A percentile compares a stretch with the other conserved stretches of the same genome.
phyloP scores from a whole-genome alignment of 2,113 vertebrate species.

The Caracal caracal region DNA sequence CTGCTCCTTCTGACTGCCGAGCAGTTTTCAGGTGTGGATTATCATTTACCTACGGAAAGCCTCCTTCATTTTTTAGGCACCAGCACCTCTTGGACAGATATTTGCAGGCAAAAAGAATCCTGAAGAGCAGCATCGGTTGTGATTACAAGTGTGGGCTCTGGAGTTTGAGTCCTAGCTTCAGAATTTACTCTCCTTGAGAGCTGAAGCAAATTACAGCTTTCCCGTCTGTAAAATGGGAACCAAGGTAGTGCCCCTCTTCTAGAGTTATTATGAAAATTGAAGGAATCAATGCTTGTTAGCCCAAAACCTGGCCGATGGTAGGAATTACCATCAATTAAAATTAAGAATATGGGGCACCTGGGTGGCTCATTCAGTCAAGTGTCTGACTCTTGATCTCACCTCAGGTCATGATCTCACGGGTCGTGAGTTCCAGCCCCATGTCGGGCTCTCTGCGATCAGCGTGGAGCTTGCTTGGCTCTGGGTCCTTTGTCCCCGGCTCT shows the following conservation, averaged over 20 bases:
- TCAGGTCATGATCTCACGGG: no score
- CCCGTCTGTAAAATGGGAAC: not conserved
- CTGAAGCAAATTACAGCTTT: not conserved
- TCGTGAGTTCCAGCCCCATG: no score
- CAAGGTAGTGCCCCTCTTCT: not conserved
- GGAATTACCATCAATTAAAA: not conserved
- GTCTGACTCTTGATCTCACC: no score
- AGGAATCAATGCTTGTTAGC: not conserved
- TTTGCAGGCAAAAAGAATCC: not conserved
- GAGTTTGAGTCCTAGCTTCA: not conserved
- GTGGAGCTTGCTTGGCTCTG: no score
- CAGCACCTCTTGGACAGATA: not conserved
- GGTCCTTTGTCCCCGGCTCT: no score
- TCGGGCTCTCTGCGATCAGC: no score
- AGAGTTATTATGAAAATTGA: not conserved
- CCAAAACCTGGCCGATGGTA: not conserved
- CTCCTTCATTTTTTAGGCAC: not conserved
- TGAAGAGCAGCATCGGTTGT: not conserved
- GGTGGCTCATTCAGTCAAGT: no score
- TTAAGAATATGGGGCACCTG: not conserved
- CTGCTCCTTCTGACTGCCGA: not conserved
- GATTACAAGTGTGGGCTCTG: not conserved
- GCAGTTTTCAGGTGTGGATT: fast-evolving
- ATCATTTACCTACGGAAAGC: no score
- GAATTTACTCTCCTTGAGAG: not conserved